phyloP scores from a whole-genome alignment of 2,797 vertebrate species.

The Garrulus glandarius region DNA sequence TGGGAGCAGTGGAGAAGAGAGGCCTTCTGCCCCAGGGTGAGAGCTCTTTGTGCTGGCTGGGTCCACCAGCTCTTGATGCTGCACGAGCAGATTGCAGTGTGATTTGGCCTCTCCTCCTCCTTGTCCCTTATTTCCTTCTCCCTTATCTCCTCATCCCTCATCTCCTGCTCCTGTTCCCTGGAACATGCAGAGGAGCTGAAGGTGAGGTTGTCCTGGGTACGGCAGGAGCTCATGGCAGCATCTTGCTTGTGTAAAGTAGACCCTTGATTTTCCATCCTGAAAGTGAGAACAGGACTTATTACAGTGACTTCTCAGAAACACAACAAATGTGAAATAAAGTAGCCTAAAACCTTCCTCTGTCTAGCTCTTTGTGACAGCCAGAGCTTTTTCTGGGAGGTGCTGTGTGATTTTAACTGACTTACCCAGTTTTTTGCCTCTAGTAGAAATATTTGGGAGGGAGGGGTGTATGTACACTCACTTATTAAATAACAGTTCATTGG shows the following conservation, averaged over 20 bases:
- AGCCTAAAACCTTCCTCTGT: background rate
- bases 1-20: background rate
- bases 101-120: background rate
- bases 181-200: background rate
- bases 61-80: background rate
- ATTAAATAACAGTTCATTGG: background rate
- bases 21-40: background rate
- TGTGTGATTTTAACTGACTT: background rate
- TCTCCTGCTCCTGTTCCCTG: background rate
- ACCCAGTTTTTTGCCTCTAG: background rate
- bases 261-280: background rate
- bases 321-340: background rate
- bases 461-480: rapidly evolving
- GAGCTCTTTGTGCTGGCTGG: background rate
- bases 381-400: background rate
- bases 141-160: background rate
- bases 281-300: background rate
- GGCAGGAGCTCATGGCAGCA: background rate
- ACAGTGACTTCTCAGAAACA: background rate
- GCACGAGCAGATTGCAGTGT: background rate
- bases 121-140: background rate
- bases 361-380: background rate
- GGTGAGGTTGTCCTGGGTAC: background rate
- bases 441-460: background rate
- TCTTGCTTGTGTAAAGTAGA: background rate